Evolutionary conservation across 2,797 vertebrate species (phyloP).

Genomic region (Enteromius thamalakanensis): DNA sequence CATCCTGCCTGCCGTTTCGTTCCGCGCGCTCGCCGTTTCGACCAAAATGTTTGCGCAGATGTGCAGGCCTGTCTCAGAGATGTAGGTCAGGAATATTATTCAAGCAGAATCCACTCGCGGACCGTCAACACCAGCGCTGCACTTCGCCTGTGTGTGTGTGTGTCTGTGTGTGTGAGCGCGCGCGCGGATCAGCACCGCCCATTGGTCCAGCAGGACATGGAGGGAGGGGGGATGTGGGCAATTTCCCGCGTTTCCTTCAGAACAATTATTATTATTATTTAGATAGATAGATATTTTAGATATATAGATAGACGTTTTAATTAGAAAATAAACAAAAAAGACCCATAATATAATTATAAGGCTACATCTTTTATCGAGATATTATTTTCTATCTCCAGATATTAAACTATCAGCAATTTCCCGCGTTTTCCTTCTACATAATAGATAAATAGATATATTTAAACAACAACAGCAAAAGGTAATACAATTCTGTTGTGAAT

Average conservation of each 20-base stretch:
- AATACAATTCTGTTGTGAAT: no score
- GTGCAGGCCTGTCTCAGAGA: neutral
- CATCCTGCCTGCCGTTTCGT: constrained; percentile 71
- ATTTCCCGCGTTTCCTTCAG: neutral
- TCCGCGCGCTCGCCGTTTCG: constrained; percentile 25
- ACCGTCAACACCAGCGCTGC: constrained; percentile 7
- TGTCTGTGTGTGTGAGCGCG: neutral
- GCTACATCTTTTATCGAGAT: no score
- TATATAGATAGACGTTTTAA: neutral
- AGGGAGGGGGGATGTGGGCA: neutral
- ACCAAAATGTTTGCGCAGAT: constrained; percentile 24
- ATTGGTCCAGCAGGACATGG: neutral
- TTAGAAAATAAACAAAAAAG: no score
- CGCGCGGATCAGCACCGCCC: constrained; percentile 38
- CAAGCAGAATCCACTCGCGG: constrained; percentile 8
- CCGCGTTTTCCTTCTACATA: no score
- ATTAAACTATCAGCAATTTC: no score
- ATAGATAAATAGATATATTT: neutral
- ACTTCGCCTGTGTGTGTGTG: neutral
- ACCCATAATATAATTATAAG: no score
- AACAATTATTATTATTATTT: neutral
- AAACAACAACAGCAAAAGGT: no score
- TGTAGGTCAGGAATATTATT: constrained; percentile 40
- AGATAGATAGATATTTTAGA: neutral
- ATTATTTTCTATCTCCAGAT: no score